A percentile compares a stretch with the other conserved stretches of the same genome.
Evolutionary conservation across 64 coral and sea anemone genomes (phyloP).

Genomic region (Acropora yongei): DNA sequence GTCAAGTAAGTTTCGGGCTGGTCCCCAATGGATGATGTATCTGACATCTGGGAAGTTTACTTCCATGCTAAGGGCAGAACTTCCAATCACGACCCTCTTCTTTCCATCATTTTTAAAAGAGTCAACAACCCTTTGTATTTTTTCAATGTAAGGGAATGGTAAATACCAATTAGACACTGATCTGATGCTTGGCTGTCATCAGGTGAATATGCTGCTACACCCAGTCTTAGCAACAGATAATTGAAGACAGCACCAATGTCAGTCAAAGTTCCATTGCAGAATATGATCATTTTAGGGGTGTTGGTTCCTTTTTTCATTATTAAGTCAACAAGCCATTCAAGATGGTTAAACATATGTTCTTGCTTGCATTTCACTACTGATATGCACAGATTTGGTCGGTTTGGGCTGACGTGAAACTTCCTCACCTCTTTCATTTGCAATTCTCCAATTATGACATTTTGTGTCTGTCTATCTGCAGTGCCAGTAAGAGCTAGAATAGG

Average conservation of each 20-base stretch:
- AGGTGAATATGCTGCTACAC: slow-evolving; percentile 41
- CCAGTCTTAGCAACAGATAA: slow-evolving; percentile 41
- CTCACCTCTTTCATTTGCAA: neutral
- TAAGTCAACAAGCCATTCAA: slow-evolving; percentile 39
- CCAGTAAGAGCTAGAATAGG: too few species aligned
- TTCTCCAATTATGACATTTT: slow-evolving; percentile 1
- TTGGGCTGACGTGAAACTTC: slow-evolving; percentile 39
- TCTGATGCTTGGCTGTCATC: neutral
- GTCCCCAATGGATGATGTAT: too few species aligned
- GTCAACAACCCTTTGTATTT: too few species aligned
- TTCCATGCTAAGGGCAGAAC: neutral
- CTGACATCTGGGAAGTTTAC: too few species aligned
- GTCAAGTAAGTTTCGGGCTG: too few species aligned
- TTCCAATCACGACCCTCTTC: too few species aligned
- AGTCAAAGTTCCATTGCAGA: slow-evolving; percentile 25
- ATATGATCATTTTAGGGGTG: slow-evolving; percentile 51
- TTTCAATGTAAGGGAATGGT: neutral
- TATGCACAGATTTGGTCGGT: slow-evolving; percentile 50
- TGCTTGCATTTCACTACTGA: slow-evolving; percentile 3
- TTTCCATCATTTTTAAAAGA: too few species aligned
- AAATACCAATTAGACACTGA: neutral
- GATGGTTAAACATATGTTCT: neutral
- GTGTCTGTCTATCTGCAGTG: neutral
- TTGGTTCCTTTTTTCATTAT: slow-evolving; percentile 6
- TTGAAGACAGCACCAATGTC: slow-evolving; percentile 44